Evolutionary conservation across 2,113 vertebrate genomes (phyloP), one percentile per base, ranked within the genome.

Genomic region (Coryphaenoides rupestris): DNA sequence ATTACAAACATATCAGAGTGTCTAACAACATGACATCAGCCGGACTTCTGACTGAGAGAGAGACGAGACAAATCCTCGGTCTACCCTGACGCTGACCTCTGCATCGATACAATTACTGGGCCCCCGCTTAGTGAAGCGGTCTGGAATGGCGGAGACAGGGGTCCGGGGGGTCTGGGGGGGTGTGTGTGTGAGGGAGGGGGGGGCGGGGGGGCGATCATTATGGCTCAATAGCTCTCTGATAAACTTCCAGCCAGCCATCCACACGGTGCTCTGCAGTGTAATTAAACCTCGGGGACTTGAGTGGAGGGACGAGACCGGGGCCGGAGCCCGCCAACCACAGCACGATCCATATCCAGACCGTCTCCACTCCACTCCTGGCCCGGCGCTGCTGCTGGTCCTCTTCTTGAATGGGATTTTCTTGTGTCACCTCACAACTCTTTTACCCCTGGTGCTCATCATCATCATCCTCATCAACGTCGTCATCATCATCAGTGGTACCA

Each of bases 221-320:
- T 50, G 55, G 65, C 73, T 85, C 76, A 70, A 66, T 78, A 70
- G 80, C 77, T 75, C 72, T 66, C 58, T 1, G 21, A 68, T 73
- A 76, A 82, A 83, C 75, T 75, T 77, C 69, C 65, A 62, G n/a
- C n/a, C n/a, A n/a, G n/a, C 65, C 69, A 53, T 63, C 73, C 61
- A 73, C 70, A 52, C 63, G 65, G n/a, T n/a, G 19, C 49, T 33
- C 46, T 47, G 65, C 53, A n/a, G n/a, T n/a, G 66, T 85, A 83
- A 86, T 86, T 81, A 81, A 77, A 55, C 81, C 72, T 55, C 46
- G 40, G 76, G 76, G 84, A 79, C 63, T 76, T 24, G 62, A 61
- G 52, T 46, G 58, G 66, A 66, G 68, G 55, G 70, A 77, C 2
- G 5, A 3, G 70, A 72, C 55, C 53, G 21, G 67, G 17, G 21